These are phyloP conservation scores for Flexamia atlantica DNA, from an alignment of 2,888 invertebrate species.

Conservation along the genomic window DNA sequence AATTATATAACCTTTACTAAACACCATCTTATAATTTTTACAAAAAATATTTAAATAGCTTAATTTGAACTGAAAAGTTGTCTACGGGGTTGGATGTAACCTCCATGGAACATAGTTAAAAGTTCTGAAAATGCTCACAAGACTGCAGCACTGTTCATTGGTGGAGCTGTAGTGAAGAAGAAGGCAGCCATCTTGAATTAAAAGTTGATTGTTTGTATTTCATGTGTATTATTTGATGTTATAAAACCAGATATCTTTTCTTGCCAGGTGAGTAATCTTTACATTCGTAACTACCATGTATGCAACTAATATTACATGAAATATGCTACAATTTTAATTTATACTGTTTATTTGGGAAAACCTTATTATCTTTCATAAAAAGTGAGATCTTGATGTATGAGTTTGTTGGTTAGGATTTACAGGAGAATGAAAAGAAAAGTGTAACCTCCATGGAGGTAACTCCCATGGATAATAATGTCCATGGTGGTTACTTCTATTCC, in stretches of 20 bases:
- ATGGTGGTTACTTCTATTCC: conserved; percentile 44
- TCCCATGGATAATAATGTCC: conserved; percentile 46
- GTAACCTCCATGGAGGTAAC: conserved; percentile 49
- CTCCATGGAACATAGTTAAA: conserved; percentile 25
- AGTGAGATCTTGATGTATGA: neutral
- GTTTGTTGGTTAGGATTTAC: conserved; percentile 35
- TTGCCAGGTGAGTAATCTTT: conserved; percentile 41
- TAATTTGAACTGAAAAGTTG: conserved; percentile 42
- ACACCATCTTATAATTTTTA: conserved; percentile 19
- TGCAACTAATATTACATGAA: conserved; percentile 38
- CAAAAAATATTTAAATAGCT: conserved; percentile 32
- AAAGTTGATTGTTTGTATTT: conserved; percentile 28
- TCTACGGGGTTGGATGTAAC: conserved; percentile 49
- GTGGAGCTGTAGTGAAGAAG: conserved; percentile 35
- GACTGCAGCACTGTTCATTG: conserved; percentile 49
- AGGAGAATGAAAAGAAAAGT: conserved; percentile 15
- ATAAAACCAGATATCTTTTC: conserved; percentile 20
- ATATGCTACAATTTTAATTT: conserved; percentile 32
- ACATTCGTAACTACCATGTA: conserved; percentile 41
- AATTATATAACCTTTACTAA: conserved; percentile 19
- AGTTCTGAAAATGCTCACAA: conserved; percentile 50
- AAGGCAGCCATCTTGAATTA: conserved; percentile 48
- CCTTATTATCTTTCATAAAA: conserved; percentile 41
- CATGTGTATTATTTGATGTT: conserved; percentile 31
- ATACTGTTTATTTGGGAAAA: conserved; percentile 26